phyloP scores from a whole-genome alignment of 2,113 vertebrate species.

The Hippoglossus stenolepis region DNA sequence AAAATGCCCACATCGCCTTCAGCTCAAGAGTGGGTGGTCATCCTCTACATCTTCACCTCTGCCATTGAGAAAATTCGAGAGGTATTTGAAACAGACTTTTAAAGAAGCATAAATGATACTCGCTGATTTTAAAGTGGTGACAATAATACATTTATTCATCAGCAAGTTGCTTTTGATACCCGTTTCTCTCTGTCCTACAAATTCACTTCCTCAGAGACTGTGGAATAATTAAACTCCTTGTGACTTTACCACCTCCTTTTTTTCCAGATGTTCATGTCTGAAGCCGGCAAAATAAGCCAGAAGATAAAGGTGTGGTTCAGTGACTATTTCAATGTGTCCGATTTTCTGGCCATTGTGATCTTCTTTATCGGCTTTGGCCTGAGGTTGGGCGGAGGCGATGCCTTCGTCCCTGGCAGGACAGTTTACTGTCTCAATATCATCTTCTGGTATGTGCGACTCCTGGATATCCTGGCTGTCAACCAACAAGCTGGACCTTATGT shows the following conservation, averaged over 20 bases:
- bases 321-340: conserved; percentile 96
- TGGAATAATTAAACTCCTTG: not conserved
- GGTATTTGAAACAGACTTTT: conserved; percentile 76
- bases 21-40: conserved; percentile 96
- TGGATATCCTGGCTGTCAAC: conserved; percentile 97
- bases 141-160: not conserved
- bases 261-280: conserved; percentile 96
- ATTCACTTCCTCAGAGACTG: too few species aligned
- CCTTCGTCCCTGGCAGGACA: conserved; percentile 89
- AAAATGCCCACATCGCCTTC: conserved; percentile 89
- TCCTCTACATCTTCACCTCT: conserved; percentile 96
- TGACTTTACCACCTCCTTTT: not conserved
- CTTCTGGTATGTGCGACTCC: conserved; percentile 98
- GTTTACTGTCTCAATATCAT: conserved; percentile 98
- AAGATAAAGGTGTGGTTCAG: conserved; percentile 99
- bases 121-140: not conserved
- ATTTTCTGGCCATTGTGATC: conserved; percentile 93
- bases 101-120: not conserved
- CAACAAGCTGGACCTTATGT: conserved; percentile 98
- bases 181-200: not conserved
- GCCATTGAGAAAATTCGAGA: conserved; percentile 97
- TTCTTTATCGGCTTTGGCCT: conserved; percentile 96
- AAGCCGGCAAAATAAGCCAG: conserved; percentile 97
- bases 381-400: conserved; percentile 85
- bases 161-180: not conserved